Evolutionary conservation across 2,797 vertebrate genomes (phyloP).

Genomic region (Galago senegalensis): DNA sequence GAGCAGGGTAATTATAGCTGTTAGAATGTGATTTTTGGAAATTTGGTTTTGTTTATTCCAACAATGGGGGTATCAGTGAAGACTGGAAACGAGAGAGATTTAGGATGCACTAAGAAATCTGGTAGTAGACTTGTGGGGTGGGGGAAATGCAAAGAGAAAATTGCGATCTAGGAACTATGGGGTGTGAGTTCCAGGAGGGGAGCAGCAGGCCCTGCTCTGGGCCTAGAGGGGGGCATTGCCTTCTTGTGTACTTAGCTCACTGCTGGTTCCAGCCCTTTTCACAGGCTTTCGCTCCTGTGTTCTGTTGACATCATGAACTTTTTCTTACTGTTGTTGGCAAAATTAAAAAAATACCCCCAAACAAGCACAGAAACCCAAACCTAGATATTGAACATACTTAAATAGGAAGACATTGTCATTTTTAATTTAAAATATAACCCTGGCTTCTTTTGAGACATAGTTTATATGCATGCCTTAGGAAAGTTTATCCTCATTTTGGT

Average conservation of each 20-base stretch:
- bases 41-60: neutral
- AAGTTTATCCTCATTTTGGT: neutral
- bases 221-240: no score
- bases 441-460: neutral
- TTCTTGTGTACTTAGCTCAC: neutral
- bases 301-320: neutral
- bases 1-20: neutral
- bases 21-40: neutral
- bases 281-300: neutral
- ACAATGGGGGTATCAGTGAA: neutral
- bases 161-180: neutral
- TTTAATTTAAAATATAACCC: neutral
- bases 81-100: neutral
- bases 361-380: neutral
- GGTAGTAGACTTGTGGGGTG: neutral
- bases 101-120: neutral
- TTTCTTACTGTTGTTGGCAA: conserved; percentile 4
- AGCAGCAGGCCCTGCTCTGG: neutral
- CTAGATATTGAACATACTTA: neutral
- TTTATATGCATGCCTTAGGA: neutral
- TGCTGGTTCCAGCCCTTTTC: neutral
- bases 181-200: neutral
- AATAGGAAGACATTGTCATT: neutral
- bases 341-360: neutral
- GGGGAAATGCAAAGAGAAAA: neutral